Conservation (phyloP, 2,797 vertebrate genomes). For the Molossus alvarezi region DNA sequence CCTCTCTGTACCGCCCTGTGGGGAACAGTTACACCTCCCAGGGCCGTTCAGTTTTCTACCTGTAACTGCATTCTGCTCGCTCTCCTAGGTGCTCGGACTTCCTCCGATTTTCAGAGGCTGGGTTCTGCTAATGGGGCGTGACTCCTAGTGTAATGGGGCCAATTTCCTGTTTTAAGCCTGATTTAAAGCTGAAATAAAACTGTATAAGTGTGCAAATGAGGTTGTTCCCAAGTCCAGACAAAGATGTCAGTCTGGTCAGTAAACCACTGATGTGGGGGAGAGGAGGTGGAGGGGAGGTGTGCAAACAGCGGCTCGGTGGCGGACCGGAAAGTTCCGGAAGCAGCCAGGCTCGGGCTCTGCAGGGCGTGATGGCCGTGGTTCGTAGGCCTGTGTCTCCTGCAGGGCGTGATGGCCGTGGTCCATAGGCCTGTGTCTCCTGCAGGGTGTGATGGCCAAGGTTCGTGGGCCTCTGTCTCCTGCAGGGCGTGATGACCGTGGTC, state of each 20-base stretch:
- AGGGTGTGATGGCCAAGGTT: not conserved
- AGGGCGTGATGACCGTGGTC: not conserved
- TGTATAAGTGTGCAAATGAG: not conserved
- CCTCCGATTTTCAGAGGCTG: not conserved
- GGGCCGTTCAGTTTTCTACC: not conserved
- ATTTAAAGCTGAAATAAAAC: slow-evolving; percentile 8
- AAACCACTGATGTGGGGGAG: not conserved
- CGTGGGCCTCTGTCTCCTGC: not conserved
- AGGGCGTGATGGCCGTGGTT: not conserved
- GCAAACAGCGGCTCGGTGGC: not conserved
- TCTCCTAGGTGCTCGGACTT: not conserved
- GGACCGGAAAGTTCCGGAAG: not conserved
- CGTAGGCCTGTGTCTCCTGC: not conserved
- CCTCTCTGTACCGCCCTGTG: not conserved
- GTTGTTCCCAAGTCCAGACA: not conserved
- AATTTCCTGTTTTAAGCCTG: slow-evolving; percentile 28
- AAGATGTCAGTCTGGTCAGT: not conserved
- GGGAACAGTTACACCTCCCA: not conserved
- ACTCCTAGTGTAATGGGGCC: not conserved
- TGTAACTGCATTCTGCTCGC: not conserved
- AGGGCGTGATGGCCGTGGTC: not conserved
- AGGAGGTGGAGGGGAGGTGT: not conserved
- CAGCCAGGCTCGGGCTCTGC: not conserved
- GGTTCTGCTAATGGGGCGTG: not conserved
- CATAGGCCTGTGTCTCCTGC: not conserved